Percentiles rank a stretch among this genome's conserved stretches.
These are phyloP conservation scores for Microtus montanus DNA, from an alignment of 2,113 vertebrate genomes.

Conservation along the genomic window DNA sequence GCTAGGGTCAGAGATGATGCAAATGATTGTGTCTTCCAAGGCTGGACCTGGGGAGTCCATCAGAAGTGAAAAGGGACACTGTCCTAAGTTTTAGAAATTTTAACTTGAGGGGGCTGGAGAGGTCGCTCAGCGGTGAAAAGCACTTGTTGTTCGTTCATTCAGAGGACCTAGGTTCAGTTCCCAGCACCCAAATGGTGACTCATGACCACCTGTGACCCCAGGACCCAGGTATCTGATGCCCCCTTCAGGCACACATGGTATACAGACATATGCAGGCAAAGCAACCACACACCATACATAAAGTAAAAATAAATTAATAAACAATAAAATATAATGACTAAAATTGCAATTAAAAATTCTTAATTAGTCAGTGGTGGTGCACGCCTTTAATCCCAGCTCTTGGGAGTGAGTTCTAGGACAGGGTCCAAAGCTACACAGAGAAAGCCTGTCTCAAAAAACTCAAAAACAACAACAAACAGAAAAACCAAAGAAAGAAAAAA, in stretches of 20 bases:
- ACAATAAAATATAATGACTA: neutral
- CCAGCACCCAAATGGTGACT: neutral
- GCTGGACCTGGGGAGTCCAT: neutral
- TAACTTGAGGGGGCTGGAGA: neutral
- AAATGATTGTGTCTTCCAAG: neutral
- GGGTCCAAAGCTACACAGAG: too few species aligned
- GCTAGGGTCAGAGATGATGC: conserved; percentile 6
- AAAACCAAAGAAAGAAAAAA: too few species aligned
- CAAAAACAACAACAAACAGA: too few species aligned
- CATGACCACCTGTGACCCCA: neutral
- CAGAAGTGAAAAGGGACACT: neutral
- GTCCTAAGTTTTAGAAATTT: conserved; percentile 25
- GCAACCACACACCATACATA: neutral
- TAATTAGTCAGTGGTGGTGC: too few species aligned
- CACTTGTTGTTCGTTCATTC: neutral
- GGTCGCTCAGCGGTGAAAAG: neutral
- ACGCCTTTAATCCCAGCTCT: too few species aligned
- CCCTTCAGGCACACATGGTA: neutral
- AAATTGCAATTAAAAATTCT: neutral
- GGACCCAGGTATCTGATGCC: neutral
- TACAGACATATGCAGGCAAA: neutral
- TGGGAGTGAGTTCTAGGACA: too few species aligned
- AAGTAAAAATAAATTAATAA: neutral
- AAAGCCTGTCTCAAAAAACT: too few species aligned
- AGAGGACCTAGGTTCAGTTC: neutral